Conservation (phyloP, 2,888 invertebrate species). For the Bugulina stolonifera region DNA sequence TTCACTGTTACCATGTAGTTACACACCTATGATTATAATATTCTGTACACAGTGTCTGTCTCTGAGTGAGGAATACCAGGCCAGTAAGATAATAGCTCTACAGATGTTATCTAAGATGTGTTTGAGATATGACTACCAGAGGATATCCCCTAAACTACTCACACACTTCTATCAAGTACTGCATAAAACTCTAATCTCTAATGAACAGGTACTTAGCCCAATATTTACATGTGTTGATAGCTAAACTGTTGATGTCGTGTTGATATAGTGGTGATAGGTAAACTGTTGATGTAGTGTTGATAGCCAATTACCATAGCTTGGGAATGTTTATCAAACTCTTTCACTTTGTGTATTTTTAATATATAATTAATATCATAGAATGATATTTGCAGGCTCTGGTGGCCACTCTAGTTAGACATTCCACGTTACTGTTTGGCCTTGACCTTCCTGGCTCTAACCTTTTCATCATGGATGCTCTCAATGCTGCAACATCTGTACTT, state of each 20-base stretch:
- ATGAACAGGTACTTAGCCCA: conserved; percentile 60
- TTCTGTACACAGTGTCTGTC: conserved; percentile 60
- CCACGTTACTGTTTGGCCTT: conserved; percentile 77
- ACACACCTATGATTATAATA: too few species aligned
- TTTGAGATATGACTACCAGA: conserved; percentile 73
- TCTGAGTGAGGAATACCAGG: conserved; percentile 67
- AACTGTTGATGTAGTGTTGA: too few species aligned
- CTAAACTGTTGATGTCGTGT: too few species aligned
- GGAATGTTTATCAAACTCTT: too few species aligned
- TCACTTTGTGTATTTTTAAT: too few species aligned
- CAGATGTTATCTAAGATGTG: conserved; percentile 74
- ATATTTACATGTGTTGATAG: too few species aligned
- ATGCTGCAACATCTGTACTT: conserved; percentile 79
- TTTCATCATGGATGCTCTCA: conserved; percentile 78
- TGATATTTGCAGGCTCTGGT: conserved; percentile 67
- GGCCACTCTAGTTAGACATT: conserved; percentile 69
- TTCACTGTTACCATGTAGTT: too few species aligned
- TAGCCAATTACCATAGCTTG: too few species aligned
- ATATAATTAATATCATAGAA: too few species aligned
- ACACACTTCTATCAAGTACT: conserved; percentile 80
- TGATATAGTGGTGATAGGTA: too few species aligned
- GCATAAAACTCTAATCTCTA: conserved; percentile 63
- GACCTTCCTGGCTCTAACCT: conserved; percentile 82
- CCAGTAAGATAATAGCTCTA: conserved; percentile 78
- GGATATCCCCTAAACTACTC: conserved; percentile 66